Base-by-base conservation (phyloP, 2,797 vertebrate species). In the Pangasius sanitwongsei region DNA sequence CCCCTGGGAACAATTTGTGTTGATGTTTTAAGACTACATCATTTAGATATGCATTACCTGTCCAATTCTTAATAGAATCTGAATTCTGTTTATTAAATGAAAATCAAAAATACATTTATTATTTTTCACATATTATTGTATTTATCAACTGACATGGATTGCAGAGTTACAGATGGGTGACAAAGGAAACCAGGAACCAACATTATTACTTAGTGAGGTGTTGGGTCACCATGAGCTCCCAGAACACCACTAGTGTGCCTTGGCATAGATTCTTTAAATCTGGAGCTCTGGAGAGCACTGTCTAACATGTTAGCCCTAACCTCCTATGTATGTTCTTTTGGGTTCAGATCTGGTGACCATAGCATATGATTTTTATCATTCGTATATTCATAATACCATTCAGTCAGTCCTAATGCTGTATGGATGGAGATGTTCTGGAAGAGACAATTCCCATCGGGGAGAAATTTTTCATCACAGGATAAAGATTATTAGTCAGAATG, bases 1-100 rank as follows among this genome's bases (percentile, higher is more conserved):
- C 87, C 50, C 70, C 63, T 84, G 82, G 57, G 81, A 84, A 50
- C 82, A 77, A 53, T 83, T 48, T 63, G 2, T 63, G 31, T 53
- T 65, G 11, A 53, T 75, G 25, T 72, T 53, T 88, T 70, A 87
- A 74, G 15, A 84, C 82, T 44, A 13, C 80, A 72, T 55, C 7
- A 57, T 23, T 55, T 81, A 87, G 23, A 82, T 57, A 81, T 82
- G 34, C 16, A 69, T 50, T 53, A 69, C 8, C 16, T 81, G 44
- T 81, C n/a, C 15, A 16, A 87, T 74, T 72, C 13, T 87, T 61
- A 87, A 83, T 23, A 31, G 37, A 50, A n/a, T 48, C 28, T 63
- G 7, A 82, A 82, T 23, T 37, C 9, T 59, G 4, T 80, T 48
- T 18, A 34, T 11, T 48, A 48, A n/a, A 63, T 81, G 53, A 7